Conservation (phyloP, 2,888 invertebrate genomes). For the Patella depressa region DNA sequence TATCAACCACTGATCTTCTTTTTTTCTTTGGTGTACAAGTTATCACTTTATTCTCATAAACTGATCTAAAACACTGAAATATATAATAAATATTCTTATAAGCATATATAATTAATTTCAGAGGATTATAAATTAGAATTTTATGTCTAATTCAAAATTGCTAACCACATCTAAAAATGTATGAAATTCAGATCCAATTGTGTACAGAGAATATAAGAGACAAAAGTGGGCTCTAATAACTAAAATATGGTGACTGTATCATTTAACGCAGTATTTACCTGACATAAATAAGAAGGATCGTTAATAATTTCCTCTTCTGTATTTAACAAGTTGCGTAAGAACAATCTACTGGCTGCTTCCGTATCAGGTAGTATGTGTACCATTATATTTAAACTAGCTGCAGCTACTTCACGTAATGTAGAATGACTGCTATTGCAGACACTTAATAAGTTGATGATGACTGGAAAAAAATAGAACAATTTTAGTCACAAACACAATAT, state of each 20-base stretch:
- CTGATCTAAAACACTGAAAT: too few relatives aligned
- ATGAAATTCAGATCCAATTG: too few relatives aligned
- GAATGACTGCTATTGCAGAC: slow-evolving; percentile 76
- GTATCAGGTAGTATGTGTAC: slow-evolving; percentile 14
- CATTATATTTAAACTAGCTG: slow-evolving; percentile 74
- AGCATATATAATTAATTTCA: too few relatives aligned
- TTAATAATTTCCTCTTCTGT: slow-evolving; percentile 54
- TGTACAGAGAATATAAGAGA: too few relatives aligned
- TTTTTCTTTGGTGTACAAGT: background rate
- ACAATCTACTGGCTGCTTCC: slow-evolving; percentile 21
- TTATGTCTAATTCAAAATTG: too few relatives aligned
- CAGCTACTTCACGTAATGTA: slow-evolving; percentile 75
- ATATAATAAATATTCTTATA: too few relatives aligned
- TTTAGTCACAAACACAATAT: too few relatives aligned
- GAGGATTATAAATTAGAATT: too few relatives aligned
- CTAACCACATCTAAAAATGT: too few relatives aligned
- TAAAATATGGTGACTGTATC: too few relatives aligned
- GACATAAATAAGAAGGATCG: slow-evolving; percentile 48
- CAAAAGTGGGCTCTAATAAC: too few relatives aligned
- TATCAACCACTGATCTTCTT: background rate
- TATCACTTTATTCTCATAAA: too few relatives aligned
- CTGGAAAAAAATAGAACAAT: slow-evolving; percentile 38
- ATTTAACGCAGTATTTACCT: slow-evolving; percentile 38
- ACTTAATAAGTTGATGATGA: slow-evolving; percentile 75
- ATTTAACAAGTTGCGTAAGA: slow-evolving; percentile 46